Evolutionary conservation across 2,797 vertebrate species (phyloP).

Genomic region (Cuniculus paca): DNA sequence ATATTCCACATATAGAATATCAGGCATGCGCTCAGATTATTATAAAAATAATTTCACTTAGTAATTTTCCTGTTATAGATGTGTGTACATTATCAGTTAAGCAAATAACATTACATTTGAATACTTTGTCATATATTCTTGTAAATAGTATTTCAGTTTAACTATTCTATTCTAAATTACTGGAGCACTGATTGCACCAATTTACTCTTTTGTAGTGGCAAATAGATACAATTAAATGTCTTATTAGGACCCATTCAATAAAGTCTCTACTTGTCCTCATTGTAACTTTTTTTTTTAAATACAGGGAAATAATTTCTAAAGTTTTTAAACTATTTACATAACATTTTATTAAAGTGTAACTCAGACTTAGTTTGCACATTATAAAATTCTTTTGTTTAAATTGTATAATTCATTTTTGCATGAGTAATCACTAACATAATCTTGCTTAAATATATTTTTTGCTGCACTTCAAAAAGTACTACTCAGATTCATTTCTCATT

Average conservation of each 20-base stretch:
- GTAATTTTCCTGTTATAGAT: neutral
- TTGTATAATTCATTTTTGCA: neutral
- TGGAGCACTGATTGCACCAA: neutral
- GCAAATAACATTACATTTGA: neutral
- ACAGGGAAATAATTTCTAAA: neutral
- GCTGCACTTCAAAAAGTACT: neutral
- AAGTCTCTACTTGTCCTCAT: neutral
- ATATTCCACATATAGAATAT: neutral
- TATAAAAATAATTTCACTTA: neutral
- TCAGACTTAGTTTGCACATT: neutral
- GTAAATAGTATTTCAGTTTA: neutral
- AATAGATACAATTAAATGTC: neutral
- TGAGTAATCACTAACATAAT: neutral
- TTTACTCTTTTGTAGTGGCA: conserved; percentile 1
- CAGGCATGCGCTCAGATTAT: neutral
- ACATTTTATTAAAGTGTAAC: neutral
- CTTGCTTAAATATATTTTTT: neutral
- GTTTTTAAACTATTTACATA: neutral
- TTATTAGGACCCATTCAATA: neutral
- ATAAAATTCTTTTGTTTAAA: neutral
- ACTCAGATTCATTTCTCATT: neutral
- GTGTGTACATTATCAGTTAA: neutral
- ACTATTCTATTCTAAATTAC: neutral
- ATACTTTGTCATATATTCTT: neutral
- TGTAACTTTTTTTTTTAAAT: neutral